Conservation (phyloP, 2,888 invertebrate species). For the Zelleria hepariella region DNA sequence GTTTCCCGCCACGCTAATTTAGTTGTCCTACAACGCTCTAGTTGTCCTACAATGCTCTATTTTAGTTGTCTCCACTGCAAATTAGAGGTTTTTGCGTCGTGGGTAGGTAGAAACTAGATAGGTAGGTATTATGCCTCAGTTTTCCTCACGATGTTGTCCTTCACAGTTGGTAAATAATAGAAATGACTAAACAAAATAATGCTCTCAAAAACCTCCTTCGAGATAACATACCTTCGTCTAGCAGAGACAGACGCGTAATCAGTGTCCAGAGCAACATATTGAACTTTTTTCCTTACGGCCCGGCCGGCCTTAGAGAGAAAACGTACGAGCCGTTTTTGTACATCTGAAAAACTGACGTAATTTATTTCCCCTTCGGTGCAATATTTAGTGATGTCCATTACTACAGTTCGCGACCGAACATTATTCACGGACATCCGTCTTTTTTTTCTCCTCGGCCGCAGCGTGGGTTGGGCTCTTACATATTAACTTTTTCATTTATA, state of each 20-base stretch:
- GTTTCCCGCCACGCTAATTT: too few relatives aligned
- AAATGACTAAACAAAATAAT: too few relatives aligned
- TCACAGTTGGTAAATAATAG: too few relatives aligned
- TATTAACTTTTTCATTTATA: conserved; percentile 66
- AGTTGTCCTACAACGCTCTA: too few relatives aligned
- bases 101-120: too few relatives aligned
- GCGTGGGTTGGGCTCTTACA: conserved; percentile 45
- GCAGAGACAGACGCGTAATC: conserved; percentile 23
- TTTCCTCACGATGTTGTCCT: too few relatives aligned
- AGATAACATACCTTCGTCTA: not conserved
- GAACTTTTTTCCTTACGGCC: conserved; percentile 54
- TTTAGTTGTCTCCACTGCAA: too few relatives aligned
- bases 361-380: conserved; percentile 68
- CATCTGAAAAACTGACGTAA: conserved; percentile 64
- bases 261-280: conserved; percentile 47
- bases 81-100: too few relatives aligned
- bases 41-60: too few relatives aligned
- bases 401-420: conserved; percentile 69
- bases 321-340: conserved; percentile 62
- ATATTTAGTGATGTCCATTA: conserved; percentile 73
- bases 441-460: conserved; percentile 49
- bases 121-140: too few relatives aligned
- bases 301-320: conserved; percentile 51
- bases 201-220: not conserved
- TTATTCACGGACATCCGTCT: conserved; percentile 67